Base-by-base conservation (phyloP, 1,140 invertebrate species). In the Melanaphis sacchari region DNA sequence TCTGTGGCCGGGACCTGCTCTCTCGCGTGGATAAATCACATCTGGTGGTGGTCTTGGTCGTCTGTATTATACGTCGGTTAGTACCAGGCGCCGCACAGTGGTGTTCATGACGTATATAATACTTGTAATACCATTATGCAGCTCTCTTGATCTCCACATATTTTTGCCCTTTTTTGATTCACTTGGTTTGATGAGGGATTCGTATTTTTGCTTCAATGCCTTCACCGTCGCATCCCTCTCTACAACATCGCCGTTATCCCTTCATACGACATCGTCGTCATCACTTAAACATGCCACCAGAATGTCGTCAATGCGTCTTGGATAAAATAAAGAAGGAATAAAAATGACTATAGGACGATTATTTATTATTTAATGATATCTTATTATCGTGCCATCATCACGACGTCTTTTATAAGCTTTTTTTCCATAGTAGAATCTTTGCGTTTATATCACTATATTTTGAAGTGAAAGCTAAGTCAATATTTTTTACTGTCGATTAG, bases 121-220 rank as follows among this genome's bases (percentile, higher is more conserved):
- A 31, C 3, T 31, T 46, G 87, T 8, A 49, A 89, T 15, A 76
- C 46, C 0, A 6, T 11, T 36, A 15, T 24, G 31, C 43, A 46
- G 31, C 15, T 36, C n/a, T 36, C 87, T 38, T 38, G 87, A 40
- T 8, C 36, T 49, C 22, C 38, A 89, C 49, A 38, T 15, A n/a
- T 89, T 89, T 89, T 89, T 54, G 49, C 22, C 49, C 36, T 54
- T 54, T 89, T 89, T 89, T 36, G 49, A 22, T 89, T 54, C 36
- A 24, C 49, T 52, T 21, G 87, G 46, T 89, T 49, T 7, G 18
- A 88, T 38, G 41, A 82, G 36, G 76, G 76, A 38, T 38, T 7
- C 40, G 22, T 76, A 76, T n/a, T 76, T 76, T 76, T n/a, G 59
- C n/a, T 76, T 76, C 15, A 36, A 76, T 15, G n/a, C n/a, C 31